Evolutionary conservation across 1,140 invertebrate species (phyloP).

Genomic region (Cataglyphis hispanica): DNA sequence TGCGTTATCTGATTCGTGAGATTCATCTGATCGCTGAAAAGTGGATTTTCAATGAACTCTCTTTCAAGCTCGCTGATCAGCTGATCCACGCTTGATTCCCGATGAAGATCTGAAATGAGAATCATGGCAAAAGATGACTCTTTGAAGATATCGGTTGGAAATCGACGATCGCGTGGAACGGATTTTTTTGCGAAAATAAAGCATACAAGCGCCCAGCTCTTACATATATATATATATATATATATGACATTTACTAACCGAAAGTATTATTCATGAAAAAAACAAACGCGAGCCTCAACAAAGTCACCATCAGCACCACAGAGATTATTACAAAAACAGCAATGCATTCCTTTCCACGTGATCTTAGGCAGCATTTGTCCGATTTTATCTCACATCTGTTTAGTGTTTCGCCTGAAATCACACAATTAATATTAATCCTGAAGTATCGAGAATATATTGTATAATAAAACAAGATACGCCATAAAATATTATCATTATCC

Average conservation of each 20-base stretch:
- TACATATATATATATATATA: no score
- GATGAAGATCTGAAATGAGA: conserved; percentile 30
- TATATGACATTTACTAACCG: conserved; percentile 28
- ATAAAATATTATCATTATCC: neutral
- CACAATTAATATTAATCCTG: neutral
- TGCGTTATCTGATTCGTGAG: no score
- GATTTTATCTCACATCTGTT: neutral
- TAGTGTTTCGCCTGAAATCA: conserved; percentile 17
- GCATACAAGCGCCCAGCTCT: neutral
- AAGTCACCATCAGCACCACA: neutral
- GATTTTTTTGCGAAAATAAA: conserved; percentile 1
- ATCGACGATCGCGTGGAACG: neutral
- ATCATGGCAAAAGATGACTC: conserved; percentile 22
- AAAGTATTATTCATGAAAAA: neutral
- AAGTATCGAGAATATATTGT: neutral
- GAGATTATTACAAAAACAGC: neutral
- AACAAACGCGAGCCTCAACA: neutral
- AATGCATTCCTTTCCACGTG: neutral
- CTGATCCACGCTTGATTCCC: conserved; percentile 1
- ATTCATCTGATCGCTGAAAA: neutral
- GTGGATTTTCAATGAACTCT: neutral
- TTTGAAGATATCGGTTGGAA: conserved; percentile 11
- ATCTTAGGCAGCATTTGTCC: neutral
- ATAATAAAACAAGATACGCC: neutral
- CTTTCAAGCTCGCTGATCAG: neutral